Base-by-base conservation (phyloP, 2,113 vertebrate species). In the Chaetodon trifascialis region DNA sequence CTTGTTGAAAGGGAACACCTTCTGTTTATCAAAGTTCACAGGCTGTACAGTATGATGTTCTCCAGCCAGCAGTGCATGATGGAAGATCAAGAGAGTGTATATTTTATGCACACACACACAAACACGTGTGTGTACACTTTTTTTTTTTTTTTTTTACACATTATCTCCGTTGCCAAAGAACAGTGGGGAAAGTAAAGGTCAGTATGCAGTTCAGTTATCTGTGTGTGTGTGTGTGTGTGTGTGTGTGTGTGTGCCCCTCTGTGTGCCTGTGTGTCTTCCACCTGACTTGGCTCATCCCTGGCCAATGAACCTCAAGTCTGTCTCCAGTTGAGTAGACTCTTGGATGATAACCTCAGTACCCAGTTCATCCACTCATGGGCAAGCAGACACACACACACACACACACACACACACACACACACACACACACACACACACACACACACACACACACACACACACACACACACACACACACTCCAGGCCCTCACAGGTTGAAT, bases 231-330 rank as follows among this genome's bases (percentile, higher is more conserved):
- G 4, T 9, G 1, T 55, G 7, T n/a, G 7, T 47, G 7, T 67
- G 12, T 47, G 1, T 55, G 10, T 67, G 7, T 68, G 25, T 59
- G 55, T 62, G 55, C 59, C 19, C 44, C 44, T 64, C 54, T 38
- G 11, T 21, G 38, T 44, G 36, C 36, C 36, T 64, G 47, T 47
- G 58, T 58, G 34, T 62, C 52, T 72, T 83, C 59, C 38, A 55
- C 54, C 38, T 86, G 83, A 88, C 86, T 73, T 79, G 58, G 10
- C 68, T 79, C 56, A 72, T 73, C 76, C 23, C 55, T 58, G 69
- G 76, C 77, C 55, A 74, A 49, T 25, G 23, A 76, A 65, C 80
- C 68, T 74, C 63, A 69, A 76, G 88, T 79, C 73, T 82, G 58
- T 62, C 67, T 80, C 54, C 21, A 69, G 77, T 55, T 71, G 58